Percentiles rank a stretch among this genome's conserved stretches.
Evolutionary conservation across 2,113 vertebrate genomes (phyloP).

Genomic region (Kryptolebias marmoratus): DNA sequence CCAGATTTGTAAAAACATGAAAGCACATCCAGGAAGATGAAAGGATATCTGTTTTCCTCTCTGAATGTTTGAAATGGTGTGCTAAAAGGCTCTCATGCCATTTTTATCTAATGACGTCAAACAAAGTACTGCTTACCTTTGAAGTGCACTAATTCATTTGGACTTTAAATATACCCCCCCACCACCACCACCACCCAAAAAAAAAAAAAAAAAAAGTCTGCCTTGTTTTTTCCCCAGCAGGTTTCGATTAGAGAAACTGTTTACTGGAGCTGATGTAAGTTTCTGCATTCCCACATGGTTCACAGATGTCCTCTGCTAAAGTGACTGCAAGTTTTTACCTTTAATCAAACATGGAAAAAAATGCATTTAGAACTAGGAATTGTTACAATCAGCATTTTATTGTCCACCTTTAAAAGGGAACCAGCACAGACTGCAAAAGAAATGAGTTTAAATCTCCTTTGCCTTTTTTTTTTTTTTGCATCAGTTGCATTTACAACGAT

Average conservation of each 20-base stretch:
- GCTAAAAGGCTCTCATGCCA: background rate
- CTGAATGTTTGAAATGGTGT: background rate
- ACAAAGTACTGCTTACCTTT: background rate
- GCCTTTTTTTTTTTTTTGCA: background rate
- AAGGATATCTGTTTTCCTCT: background rate
- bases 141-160: background rate
- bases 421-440: background rate
- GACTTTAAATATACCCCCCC: background rate
- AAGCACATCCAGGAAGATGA: background rate
- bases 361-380: background rate
- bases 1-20: background rate
- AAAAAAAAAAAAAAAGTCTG: background rate
- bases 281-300: slow-evolving; percentile 37
- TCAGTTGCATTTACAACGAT: background rate
- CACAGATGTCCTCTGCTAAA: background rate
- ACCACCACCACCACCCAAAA: no score
- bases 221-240: background rate
- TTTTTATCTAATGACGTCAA: background rate
- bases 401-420: background rate
- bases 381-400: background rate
- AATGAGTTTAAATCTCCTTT: background rate
- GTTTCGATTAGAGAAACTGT: slow-evolving; percentile 10
- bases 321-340: background rate
- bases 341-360: slow-evolving; percentile 14
- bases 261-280: slow-evolving; percentile 26